phyloP scores from a whole-genome alignment of 1,140 invertebrate genomes.

The Procambarus clarkii region DNA sequence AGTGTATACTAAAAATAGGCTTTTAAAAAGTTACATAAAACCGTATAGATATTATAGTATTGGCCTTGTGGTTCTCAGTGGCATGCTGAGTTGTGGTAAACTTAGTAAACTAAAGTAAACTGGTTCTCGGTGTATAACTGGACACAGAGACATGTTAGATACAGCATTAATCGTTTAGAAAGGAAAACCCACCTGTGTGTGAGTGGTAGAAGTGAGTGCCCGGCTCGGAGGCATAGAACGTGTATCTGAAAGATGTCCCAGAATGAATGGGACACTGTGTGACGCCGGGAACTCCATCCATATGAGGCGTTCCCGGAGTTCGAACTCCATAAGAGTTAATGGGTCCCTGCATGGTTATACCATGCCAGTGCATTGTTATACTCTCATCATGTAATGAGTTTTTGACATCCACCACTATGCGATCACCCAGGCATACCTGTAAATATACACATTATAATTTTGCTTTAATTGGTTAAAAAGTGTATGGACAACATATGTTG shows the following conservation, averaged over 20 bases:
- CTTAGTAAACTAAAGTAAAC: too few species aligned
- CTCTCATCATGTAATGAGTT: constrained; percentile 88
- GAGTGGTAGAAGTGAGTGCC: constrained; percentile 95
- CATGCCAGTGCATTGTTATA: constrained; percentile 91
- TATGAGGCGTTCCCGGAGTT: constrained; percentile 85
- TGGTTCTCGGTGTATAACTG: too few species aligned
- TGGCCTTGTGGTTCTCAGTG: too few species aligned
- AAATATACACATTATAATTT: constrained; percentile 61
- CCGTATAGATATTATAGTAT: too few species aligned
- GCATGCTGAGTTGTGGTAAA: too few species aligned
- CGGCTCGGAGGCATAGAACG: constrained; percentile 75
- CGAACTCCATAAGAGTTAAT: constrained; percentile 78
- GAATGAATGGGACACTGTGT: constrained; percentile 92
- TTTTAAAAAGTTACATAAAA: too few species aligned
- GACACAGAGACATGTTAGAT: too few species aligned
- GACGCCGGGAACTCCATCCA: constrained; percentile 92
- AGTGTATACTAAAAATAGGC: too few species aligned
- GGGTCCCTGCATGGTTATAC: constrained; percentile 77
- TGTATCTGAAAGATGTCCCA: constrained; percentile 84
- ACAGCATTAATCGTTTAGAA: too few species aligned
- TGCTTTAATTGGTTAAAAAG: too few species aligned
- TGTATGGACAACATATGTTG: too few species aligned
- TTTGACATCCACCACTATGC: constrained; percentile 87
- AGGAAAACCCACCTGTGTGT: constrained; percentile 81
- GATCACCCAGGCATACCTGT: constrained; percentile 89